Base-by-base conservation (phyloP, 2,888 invertebrate species). In the Blastobasis adustella region DNA sequence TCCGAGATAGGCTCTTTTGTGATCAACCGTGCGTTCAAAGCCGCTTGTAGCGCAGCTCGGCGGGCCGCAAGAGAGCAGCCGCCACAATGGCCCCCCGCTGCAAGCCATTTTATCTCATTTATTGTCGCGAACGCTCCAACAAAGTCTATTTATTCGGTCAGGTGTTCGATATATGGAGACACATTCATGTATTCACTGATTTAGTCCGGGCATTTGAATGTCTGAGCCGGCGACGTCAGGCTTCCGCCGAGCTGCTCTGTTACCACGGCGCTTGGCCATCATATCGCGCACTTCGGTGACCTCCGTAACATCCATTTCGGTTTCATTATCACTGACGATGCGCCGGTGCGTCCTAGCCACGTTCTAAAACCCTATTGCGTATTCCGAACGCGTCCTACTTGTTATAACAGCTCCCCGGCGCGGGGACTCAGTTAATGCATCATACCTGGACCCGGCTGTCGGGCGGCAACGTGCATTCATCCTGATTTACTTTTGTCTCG, bases 1-100 rank as follows among this genome's bases (percentile, higher is more conserved):
- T 84, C 82, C 77, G 72, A 81, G 82, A 84, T 82, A 79, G 72
- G 71, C 75, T 75, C 85, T 84, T 85, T 87, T 87, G 83, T 86
- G 82, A 72, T 65, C 75, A 83, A 80, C 82, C 81, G 85, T 79
- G 85, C 87, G 87, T 81, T 77, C 73, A 81, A 86, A 85, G 82
- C 82, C 74, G 78, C 78, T 82, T 80, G 82, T 81, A 68, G 50
- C 60, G 69, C 65, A 73, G 70, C 74, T 61, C 69, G 63, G 63
- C 58, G 65, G 56, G 65, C 69, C 69, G 59, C 68, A 83, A 82
- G 82, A 77, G 82, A 86, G 85, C 86, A 83, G 59, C 68, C 56
- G 50, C 55, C 67, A 86, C 85, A 87, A 85, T 69, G 80, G 68
- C 76, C 42, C 77, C 86, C 86, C 77, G 79, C 77, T 75, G 83